A percentile compares a stretch with the other conserved stretches of the same genome.
Conservation (phyloP, 2,888 invertebrate species). For the Lycia hirtaria region DNA sequence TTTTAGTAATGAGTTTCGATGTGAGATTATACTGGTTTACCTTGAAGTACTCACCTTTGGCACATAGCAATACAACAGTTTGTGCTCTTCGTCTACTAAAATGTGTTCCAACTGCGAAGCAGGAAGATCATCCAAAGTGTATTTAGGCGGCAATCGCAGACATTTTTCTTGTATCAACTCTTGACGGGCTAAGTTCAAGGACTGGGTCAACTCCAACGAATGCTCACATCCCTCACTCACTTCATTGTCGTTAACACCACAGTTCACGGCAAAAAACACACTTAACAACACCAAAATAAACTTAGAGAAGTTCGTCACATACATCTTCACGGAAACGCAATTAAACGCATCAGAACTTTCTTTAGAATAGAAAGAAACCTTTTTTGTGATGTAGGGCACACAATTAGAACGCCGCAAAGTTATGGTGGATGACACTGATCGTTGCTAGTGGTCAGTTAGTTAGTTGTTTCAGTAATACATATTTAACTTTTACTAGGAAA, state of each 20-base stretch:
- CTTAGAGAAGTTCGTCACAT: conserved; percentile 50
- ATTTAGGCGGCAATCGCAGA: conserved; percentile 75
- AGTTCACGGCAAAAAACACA: conserved; percentile 60
- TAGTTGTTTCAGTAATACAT: conserved; percentile 38
- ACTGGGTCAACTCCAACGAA: conserved; percentile 86
- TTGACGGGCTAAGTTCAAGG: conserved; percentile 87
- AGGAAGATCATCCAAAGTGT: conserved; percentile 75
- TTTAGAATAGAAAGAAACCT: conserved; percentile 59
- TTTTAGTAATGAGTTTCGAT: conserved; percentile 11
- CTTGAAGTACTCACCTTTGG: conserved; percentile 90
- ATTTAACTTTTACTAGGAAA: conserved; percentile 19
- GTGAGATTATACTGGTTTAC: conserved; percentile 29
- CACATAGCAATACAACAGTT: conserved; percentile 95
- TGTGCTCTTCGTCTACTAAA: conserved; percentile 93
- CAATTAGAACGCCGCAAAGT: conserved; percentile 16
- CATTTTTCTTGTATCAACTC: conserved; percentile 87
- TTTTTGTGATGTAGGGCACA: conserved; percentile 68
- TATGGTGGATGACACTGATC: neutral
- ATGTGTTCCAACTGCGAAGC: conserved; percentile 90
- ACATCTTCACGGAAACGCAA: conserved; percentile 66
- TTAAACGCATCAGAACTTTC: conserved; percentile 59
- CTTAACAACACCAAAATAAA: conserved; percentile 60
- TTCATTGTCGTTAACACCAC: conserved; percentile 60
- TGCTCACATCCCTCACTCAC: conserved; percentile 62
- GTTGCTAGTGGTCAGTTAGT: neutral